Evolutionary conservation across 2,888 invertebrate species (phyloP).

Genomic region (Phalera bucephala): DNA sequence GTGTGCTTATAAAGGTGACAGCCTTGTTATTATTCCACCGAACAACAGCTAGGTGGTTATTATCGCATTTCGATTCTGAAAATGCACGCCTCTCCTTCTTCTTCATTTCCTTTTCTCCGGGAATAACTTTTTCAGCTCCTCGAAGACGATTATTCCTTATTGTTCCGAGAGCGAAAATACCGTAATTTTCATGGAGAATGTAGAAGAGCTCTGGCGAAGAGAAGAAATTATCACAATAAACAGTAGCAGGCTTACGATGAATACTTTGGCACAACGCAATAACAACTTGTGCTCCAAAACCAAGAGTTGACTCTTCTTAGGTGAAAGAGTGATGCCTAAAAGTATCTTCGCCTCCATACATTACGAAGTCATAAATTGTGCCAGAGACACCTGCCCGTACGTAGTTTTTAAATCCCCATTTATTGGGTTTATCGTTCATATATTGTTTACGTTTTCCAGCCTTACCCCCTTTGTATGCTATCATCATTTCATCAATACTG

Average conservation of each 20-base stretch:
- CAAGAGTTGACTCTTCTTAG: constrained; percentile 12
- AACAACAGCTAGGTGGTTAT: constrained; percentile 24
- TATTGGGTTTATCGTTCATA: constrained; percentile 29
- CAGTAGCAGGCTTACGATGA: not conserved
- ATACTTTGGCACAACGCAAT: constrained; percentile 19
- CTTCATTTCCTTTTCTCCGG: constrained; percentile 23
- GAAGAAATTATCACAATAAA: not conserved
- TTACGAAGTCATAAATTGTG: constrained; percentile 10
- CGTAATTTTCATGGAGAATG: constrained; percentile 9
- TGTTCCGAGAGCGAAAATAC: constrained; percentile 29
- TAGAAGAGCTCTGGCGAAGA: not conserved
- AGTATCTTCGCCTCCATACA: constrained; percentile 9
- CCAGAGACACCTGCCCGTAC: constrained; percentile 27
- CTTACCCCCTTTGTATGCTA: constrained; percentile 32
- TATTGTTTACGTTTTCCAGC: constrained; percentile 30
- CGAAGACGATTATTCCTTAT: constrained; percentile 27
- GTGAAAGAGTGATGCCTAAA: constrained; percentile 8
- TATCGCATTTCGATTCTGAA: constrained; percentile 22
- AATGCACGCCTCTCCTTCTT: constrained; percentile 15
- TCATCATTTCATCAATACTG: constrained; percentile 36
- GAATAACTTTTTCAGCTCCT: constrained; percentile 23
- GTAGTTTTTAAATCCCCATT: constrained; percentile 34
- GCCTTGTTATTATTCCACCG: constrained; percentile 42
- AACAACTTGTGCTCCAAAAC: constrained; percentile 20
- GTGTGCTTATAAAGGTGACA: constrained; percentile 31